Percentiles rank a stretch among this genome's conserved stretches.
Conservation (phyloP, 2,113 vertebrate species). For the Laticauda laticaudata region DNA sequence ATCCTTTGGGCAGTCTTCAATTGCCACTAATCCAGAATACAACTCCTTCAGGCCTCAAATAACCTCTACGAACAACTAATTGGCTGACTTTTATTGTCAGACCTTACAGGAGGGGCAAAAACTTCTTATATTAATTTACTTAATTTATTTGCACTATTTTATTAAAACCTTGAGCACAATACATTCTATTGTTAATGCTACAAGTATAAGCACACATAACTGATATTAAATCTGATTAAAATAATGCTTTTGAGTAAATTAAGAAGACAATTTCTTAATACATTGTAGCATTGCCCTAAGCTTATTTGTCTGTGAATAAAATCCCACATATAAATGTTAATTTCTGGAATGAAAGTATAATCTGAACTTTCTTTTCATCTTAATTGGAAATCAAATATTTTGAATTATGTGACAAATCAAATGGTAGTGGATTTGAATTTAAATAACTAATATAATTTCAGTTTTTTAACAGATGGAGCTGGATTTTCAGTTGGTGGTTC, state of each 20-base stretch:
- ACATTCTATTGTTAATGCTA: background rate
- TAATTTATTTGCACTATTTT: background rate
- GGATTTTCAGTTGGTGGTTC: background rate
- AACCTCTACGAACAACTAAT: background rate
- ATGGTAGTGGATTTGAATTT: background rate
- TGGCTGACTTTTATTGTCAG: background rate
- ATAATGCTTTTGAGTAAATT: background rate
- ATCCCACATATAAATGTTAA: background rate
- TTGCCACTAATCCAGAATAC: background rate
- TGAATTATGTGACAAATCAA: background rate
- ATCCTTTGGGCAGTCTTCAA: background rate
- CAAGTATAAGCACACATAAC: background rate
- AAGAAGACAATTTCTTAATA: background rate
- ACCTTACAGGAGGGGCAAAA: background rate
- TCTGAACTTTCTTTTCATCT: background rate
- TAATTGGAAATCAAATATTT: background rate
- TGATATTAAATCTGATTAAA: background rate
- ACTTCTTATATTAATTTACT: background rate
- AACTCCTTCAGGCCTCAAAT: background rate
- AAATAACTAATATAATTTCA: background rate
- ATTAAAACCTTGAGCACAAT: background rate
- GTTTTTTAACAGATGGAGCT: background rate
- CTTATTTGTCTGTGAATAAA: background rate
- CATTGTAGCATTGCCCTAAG: background rate
- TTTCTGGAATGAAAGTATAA: background rate